These are phyloP conservation scores for Xanthostigma xanthostigma DNA, from an alignment of 2,888 invertebrate genomes.

Conservation along the genomic window DNA sequence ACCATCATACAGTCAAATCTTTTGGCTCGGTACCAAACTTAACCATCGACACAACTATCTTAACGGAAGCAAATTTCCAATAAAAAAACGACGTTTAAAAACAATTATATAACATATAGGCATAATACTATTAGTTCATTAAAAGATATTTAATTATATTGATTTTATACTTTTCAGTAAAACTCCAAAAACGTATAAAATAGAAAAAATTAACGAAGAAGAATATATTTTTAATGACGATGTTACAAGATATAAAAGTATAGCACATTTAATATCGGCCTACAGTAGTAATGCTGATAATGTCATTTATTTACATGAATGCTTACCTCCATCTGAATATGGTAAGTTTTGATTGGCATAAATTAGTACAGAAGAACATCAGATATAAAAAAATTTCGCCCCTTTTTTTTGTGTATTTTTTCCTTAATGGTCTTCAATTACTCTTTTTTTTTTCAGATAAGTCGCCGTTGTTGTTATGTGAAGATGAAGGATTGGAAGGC, in stretches of 20 bases:
- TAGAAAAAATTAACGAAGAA: constrained; percentile 43
- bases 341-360: constrained; percentile 33
- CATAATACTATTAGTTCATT: background rate
- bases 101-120: constrained; percentile 4
- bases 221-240: constrained; percentile 37
- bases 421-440: constrained; percentile 1
- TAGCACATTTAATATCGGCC: constrained; percentile 44
- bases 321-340: constrained; percentile 76
- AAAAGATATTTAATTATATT: background rate
- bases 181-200: constrained; percentile 53
- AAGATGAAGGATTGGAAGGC: constrained; percentile 36
- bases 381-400: background rate
- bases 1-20: too few relatives aligned
- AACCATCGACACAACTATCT: too few relatives aligned
- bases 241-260: constrained; percentile 36
- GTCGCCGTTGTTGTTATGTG: constrained; percentile 53
- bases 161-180: constrained; percentile 27
- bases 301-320: constrained; percentile 49
- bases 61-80: too few relatives aligned
- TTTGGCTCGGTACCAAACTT: too few relatives aligned
- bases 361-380: background rate
- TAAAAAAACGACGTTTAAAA: too few relatives aligned
- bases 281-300: constrained; percentile 46
- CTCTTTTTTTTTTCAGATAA: constrained; percentile 39
- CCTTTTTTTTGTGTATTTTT: background rate